A percentile compares a stretch with the other conserved stretches of the same genome.
Evolutionary conservation across 2,888 invertebrate species (phyloP).

Genomic region (Tortricodes alternella): DNA sequence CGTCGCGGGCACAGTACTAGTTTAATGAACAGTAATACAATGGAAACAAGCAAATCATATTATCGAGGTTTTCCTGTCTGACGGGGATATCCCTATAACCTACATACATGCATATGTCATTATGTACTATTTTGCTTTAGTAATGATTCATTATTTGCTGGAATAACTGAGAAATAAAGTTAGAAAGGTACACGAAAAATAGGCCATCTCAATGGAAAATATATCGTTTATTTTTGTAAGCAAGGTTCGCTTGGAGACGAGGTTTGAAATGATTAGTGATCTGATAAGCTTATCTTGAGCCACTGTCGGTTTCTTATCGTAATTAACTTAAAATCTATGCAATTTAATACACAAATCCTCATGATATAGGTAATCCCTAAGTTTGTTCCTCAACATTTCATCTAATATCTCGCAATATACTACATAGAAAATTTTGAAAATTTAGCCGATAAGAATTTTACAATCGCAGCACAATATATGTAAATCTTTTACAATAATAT

Average conservation of each 20-base stretch:
- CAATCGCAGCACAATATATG: constrained; percentile 34
- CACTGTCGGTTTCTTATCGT: background rate
- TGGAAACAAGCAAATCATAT: constrained; percentile 7
- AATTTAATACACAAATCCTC: constrained; percentile 25
- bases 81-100: constrained; percentile 12
- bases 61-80: background rate
- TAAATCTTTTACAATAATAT: constrained; percentile 1
- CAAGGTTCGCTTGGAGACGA: background rate
- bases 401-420: constrained; percentile 36
- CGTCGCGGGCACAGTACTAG: no score
- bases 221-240: background rate
- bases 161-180: no score
- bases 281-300: background rate
- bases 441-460: constrained; percentile 43
- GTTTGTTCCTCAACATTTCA: constrained; percentile 54
- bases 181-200: no score
- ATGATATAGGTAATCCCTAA: constrained; percentile 51
- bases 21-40: background rate
- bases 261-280: background rate
- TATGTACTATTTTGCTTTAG: no score
- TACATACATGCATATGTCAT: no score
- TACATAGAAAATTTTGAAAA: background rate
- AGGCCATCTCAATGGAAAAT: no score
- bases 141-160: no score
- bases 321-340: background rate